phyloP scores from a whole-genome alignment of 2,113 vertebrate species.

The Myiozetetes cayanensis region DNA sequence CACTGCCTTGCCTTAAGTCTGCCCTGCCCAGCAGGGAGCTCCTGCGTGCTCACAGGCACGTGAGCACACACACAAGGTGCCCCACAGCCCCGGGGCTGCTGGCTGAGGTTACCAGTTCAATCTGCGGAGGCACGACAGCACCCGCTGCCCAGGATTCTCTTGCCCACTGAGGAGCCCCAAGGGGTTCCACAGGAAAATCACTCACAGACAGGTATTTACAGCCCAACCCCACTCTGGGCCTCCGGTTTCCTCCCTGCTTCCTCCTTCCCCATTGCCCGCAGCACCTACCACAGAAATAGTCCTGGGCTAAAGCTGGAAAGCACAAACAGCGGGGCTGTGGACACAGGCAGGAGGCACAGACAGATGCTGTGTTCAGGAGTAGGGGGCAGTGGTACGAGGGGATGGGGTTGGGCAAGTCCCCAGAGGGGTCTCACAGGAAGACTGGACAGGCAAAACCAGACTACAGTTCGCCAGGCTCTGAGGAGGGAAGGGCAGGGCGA shows the following conservation, averaged over 20 bases:
- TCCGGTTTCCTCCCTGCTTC: constrained; percentile 27
- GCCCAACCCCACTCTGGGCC: background rate
- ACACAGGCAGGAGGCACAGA: background rate
- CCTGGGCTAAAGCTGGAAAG: constrained; percentile 46
- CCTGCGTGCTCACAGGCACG: rapidly evolving
- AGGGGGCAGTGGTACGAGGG: background rate
- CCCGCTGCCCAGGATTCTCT: background rate
- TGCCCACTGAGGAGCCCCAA: background rate
- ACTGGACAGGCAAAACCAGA: background rate
- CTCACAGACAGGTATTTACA: constrained; percentile 20
- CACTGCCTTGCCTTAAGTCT: background rate
- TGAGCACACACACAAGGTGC: background rate
- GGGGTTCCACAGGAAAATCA: background rate
- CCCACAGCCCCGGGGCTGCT: rapidly evolving
- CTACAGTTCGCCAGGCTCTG: rapidly evolving
- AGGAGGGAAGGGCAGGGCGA: background rate
- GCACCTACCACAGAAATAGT: constrained; percentile 45
- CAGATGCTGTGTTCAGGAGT: background rate
- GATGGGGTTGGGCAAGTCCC: background rate
- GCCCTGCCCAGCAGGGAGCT: background rate
- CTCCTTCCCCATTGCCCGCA: background rate
- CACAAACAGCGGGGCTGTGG: constrained; percentile 9
- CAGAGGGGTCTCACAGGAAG: background rate
- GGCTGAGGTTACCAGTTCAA: background rate
- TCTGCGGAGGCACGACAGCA: background rate